Conservation (phyloP, 1,140 invertebrate species). For the Ericerus pela region DNA sequence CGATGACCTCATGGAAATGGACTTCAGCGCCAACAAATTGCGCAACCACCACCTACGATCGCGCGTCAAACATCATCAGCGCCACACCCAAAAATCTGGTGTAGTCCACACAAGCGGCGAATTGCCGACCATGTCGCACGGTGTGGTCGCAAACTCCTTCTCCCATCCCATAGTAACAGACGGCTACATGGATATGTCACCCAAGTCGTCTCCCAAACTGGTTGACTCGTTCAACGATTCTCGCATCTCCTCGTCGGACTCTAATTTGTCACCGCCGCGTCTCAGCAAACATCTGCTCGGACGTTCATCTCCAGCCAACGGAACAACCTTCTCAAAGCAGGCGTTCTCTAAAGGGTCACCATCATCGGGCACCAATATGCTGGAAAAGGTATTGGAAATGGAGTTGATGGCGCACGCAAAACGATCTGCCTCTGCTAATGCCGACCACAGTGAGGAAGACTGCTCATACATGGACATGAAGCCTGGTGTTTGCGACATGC, state of each 20-base stretch:
- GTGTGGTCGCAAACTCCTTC: conserved; percentile 18
- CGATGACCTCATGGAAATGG: conserved; percentile 65
- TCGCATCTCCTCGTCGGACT: conserved; percentile 7
- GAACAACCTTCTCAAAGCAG: not conserved
- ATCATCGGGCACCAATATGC: conserved; percentile 18
- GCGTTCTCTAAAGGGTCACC: conserved; percentile 13
- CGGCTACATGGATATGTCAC: conserved; percentile 24
- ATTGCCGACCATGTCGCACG: conserved; percentile 18
- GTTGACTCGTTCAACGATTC: conserved; percentile 5
- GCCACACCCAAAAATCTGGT: conserved; percentile 16
- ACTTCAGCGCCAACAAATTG: conserved; percentile 39
- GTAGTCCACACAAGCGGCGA: conserved; percentile 18
- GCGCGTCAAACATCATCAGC: conserved; percentile 6
- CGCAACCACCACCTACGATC: conserved; percentile 9
- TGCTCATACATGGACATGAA: conserved; percentile 33
- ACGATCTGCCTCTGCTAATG: no score
- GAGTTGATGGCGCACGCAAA: conserved; percentile 14
- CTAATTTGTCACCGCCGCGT: conserved; percentile 18
- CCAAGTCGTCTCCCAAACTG: conserved; percentile 21
- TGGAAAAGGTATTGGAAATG: conserved; percentile 12
- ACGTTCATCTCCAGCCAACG: conserved; percentile 21
- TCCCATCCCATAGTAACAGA: conserved; percentile 23
- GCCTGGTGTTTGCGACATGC: conserved; percentile 24
- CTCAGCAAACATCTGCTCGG: conserved; percentile 17
- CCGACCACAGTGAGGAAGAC: not conserved